phyloP scores from a whole-genome alignment of 2,113 vertebrate species.

The Manacus vitellinus region DNA sequence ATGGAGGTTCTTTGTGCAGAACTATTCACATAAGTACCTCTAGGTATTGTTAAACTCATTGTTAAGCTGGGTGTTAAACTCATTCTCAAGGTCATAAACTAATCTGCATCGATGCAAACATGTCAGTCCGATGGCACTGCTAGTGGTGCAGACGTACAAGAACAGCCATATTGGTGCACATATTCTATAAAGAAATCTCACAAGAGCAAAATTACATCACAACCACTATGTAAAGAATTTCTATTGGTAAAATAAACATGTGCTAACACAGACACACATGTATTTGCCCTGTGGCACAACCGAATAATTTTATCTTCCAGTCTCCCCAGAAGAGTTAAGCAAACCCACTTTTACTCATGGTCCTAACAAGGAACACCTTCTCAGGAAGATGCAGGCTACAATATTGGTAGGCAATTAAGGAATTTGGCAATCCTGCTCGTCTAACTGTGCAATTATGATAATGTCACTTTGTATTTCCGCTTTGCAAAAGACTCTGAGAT shows the following conservation, averaged over 20 bases:
- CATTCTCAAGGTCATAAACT: not conserved
- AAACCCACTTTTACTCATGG: not conserved
- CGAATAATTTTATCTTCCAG: not conserved
- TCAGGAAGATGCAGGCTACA: not conserved
- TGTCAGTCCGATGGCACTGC: too few species aligned
- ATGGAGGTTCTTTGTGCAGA: fast-evolving
- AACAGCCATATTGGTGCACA: not conserved
- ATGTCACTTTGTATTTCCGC: not conserved
- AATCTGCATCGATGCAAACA: too few species aligned
- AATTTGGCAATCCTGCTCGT: not conserved
- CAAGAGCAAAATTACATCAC: not conserved
- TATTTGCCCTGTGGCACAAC: not conserved
- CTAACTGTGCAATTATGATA: not conserved
- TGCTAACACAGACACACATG: fast-evolving
- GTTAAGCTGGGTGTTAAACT: not conserved
- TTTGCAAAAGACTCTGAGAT: not conserved
- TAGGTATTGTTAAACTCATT: not conserved
- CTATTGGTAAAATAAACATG: not conserved
- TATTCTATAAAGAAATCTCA: not conserved
- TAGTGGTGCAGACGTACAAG: fast-evolving
- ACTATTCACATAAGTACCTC: not conserved
- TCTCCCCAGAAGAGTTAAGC: not conserved
- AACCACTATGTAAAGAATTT: not conserved
- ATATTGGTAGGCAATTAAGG: not conserved
- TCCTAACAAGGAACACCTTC: not conserved